These are phyloP conservation scores for Xiphias gladius DNA, from an alignment of 2,113 vertebrate genomes.

Conservation along the genomic window DNA sequence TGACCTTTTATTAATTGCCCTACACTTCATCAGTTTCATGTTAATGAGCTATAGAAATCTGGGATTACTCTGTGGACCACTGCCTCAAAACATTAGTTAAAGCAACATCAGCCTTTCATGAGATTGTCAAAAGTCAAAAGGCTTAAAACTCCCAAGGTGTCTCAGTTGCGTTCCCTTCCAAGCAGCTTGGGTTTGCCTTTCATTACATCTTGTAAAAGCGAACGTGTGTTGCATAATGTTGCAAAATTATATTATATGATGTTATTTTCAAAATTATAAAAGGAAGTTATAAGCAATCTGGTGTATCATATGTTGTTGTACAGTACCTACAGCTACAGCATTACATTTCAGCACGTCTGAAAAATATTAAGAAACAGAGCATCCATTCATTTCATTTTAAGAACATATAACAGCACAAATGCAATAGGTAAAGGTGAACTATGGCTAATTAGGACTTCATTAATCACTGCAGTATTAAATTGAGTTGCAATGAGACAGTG, in stretches of 20 bases:
- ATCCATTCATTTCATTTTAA: background rate
- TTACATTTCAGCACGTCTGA: background rate
- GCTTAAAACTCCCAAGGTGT: slow-evolving; percentile 20
- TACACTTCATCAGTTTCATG: slow-evolving; percentile 69
- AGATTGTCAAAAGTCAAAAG: slow-evolving; percentile 29
- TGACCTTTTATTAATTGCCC: slow-evolving; percentile 80
- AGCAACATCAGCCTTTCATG: slow-evolving; percentile 32
- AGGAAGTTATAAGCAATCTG: background rate
- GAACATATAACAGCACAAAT: slow-evolving; percentile 18
- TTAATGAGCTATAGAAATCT: slow-evolving; percentile 68
- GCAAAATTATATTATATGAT: slow-evolving; percentile 7
- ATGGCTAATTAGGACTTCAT: slow-evolving; percentile 62
- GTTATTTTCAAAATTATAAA: slow-evolving; percentile 22
- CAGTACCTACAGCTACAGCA: background rate
- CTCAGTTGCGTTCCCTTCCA: background rate
- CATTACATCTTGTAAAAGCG: slow-evolving; percentile 24
- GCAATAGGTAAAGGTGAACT: slow-evolving; percentile 27
- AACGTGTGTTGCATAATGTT: slow-evolving; percentile 33
- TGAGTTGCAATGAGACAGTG: slow-evolving; percentile 48
- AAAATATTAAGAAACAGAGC: background rate
- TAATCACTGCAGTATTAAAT: slow-evolving; percentile 62
- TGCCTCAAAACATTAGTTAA: slow-evolving; percentile 32
- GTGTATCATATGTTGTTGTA: background rate
- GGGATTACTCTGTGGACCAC: slow-evolving; percentile 25
- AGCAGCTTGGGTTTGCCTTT: slow-evolving; percentile 5